Base-by-base conservation (phyloP, 2,113 vertebrate species). In the Penelope pileata region DNA sequence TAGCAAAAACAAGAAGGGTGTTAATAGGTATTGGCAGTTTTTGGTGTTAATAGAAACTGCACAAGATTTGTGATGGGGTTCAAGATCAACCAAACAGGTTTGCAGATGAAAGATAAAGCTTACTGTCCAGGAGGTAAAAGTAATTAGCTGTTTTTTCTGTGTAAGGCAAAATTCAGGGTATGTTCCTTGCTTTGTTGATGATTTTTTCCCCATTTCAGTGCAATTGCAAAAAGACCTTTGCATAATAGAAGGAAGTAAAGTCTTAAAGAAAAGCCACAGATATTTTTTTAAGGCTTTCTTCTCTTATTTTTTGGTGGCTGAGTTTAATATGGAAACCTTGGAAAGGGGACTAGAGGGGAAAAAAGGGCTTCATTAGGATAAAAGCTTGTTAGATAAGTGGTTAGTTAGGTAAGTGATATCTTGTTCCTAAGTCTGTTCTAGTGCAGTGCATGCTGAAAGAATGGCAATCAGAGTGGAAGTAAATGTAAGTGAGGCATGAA, bases 1-100 rank as follows among this genome's bases (percentile, higher is more conserved):
- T 59, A 40, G 12, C 8, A 40, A 5, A 27, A 1, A 5, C 10
- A 7, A 48, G 4, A 23, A 12, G 2, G 10, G 29, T n/a, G n/a
- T n/a, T n/a, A n/a, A n/a, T n/a, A n/a, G n/a, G n/a, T n/a, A n/a
- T n/a, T n/a, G n/a, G n/a, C 1, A 36, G 4, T 12, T 62, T 8
- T 4, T 62, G 27, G 2, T 32, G 7, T 2, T 53, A 14, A 10
- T n/a, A 16, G 26, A 11, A n/a, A 3, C 0, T 6, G 3, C 2
- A 1, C 9, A 7, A 27, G 5, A 1, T n/a, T 7, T 7, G 2
- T 58, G 19, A 6, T 69, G 5, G 7, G 19, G 10, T 0, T 22
- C 21, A 63, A 23, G 30, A 43, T 16, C 67, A 53, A 30, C 23
- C 1, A 1, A 32, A 30, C 2, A 45, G 8, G 13, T 1, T n/a